Base-by-base conservation (phyloP, 1,140 invertebrate genomes). In the Bombus affinis region DNA sequence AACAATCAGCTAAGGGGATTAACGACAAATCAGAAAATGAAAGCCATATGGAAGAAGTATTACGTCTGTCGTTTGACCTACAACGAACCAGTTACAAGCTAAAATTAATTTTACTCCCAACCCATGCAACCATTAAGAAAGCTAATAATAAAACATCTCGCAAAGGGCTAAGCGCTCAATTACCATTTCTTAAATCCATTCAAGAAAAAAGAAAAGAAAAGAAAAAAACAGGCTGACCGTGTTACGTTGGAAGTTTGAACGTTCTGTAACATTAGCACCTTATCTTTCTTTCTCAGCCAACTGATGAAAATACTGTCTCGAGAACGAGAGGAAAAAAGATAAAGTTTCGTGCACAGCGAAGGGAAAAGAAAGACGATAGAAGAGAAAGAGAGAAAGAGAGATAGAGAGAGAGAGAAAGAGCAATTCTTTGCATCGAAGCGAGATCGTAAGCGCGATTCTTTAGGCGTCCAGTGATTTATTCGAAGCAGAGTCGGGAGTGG, bases 251-350 rank as follows among this genome's bases (percentile, higher is more conserved):
- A 47, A 78, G 25, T 53, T 35, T 22, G 92, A 93, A 93, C 92
- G 89, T 90, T 89, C 88, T 70, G 89, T 91, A 90, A 92, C 91
- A 93, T 93, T 93, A 93, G 88, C 88, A 86, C 88, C 92, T 93
- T 93, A 93, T 93, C 92, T 92, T 89, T 88, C 87, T 87, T 85
- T 73, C 81, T 87, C 88, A 88, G 85, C 86, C 88, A 82, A 89
- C 86, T 84, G 76, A 76, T 86, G 89, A 44, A 90, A 92, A 92
- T 92, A 91, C 90, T 83, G 65, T 86, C 59, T 70, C 47, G 32
- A 25, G 74, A 44, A 39, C n/a, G 81, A 76, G 57, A 75, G 57
- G 80, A 79, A 76, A 90, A 75, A 44, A 44, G 81, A 75, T 77
- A 77, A 85, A 47, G 57, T 57, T 12, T 12, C 35, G 68, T 2